Conservation (phyloP, 2,113 vertebrate species). For the Pterophyllum scalare region DNA sequence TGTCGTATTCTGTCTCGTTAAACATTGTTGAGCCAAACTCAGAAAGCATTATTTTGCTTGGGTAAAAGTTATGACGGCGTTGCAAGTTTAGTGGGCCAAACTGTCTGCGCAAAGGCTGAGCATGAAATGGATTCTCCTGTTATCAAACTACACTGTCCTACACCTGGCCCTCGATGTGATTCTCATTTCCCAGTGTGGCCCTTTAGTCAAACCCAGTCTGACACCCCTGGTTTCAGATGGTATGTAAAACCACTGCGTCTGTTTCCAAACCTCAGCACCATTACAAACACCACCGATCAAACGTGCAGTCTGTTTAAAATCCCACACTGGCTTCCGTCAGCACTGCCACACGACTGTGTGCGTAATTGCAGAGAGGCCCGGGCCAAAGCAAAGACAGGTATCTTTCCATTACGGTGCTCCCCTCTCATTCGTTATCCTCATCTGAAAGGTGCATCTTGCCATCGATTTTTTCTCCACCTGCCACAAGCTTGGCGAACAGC, state of each 20-base stretch:
- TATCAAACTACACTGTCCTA: not conserved
- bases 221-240: constrained; percentile 2
- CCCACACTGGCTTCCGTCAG: constrained; percentile 48
- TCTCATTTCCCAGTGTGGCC: not conserved
- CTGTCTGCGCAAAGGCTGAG: not conserved
- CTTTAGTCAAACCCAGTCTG: not conserved
- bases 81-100: not conserved
- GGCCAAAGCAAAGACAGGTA: constrained; percentile 47
- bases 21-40: not conserved
- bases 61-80: not conserved
- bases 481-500: constrained; percentile 64
- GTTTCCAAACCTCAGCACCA: constrained; percentile 25
- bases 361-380: constrained; percentile 30
- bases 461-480: constrained; percentile 68
- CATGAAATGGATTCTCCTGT: not conserved
- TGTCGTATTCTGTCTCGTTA: not conserved
- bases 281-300: constrained; percentile 22
- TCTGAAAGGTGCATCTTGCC: constrained; percentile 63
- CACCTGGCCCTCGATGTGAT: not conserved
- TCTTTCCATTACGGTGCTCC: constrained; percentile 53
- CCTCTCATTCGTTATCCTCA: constrained; percentile 53
- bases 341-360: constrained; percentile 19
- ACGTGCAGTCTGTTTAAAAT: constrained; percentile 30
- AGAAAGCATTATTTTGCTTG: not conserved
- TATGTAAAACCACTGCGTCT: constrained; percentile 1